Base-by-base conservation (phyloP, 2,888 invertebrate genomes). In the Odontocolon sp. region DNA sequence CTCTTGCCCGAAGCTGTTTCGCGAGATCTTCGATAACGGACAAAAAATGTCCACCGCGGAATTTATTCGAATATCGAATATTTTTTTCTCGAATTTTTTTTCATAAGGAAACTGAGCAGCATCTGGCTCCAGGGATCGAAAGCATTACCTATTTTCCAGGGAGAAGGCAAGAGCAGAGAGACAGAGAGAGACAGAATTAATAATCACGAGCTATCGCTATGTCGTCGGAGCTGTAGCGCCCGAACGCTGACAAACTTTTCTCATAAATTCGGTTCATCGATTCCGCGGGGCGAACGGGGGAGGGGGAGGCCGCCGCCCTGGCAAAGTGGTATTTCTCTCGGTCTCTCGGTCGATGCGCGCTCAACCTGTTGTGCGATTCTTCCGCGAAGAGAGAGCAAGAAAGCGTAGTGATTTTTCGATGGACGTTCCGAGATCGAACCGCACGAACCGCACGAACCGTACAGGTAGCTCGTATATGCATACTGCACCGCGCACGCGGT, bases 191-290 rank as follows among this genome's bases (percentile, higher is more conserved):
- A 59, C 54, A n/a, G n/a, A n/a, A n/a, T n/a, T n/a, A n/a, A n/a
- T n/a, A n/a, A n/a, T n/a, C n/a, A n/a, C n/a, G n/a, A n/a, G n/a
- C n/a, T n/a, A n/a, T n/a, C n/a, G n/a, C n/a, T n/a, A 47, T 14
- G 47, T 47, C 21, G 36, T 28, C 23, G 36, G 33, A 18, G 21
- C 9, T 28, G 31, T 54, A n/a, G 42, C 52, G 21, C 14, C 11
- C 67, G 21, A 61, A 67, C 57, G 56, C 76, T 71, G 71, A 71
- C 71, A 77, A 77, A 77, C 71, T 77, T 77, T 77, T 77, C 71
- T 77, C 76, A 77, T 77, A 77, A 77, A 77, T 77, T 77, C 76
- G 76, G 67, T 77, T 28, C 77, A 77, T 77, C 77, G 77, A 77
- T 77, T 68, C 40, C 31, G 31, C 54, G 18, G 18, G 31, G 31